Evolutionary conservation across 1,140 invertebrate genomes (phyloP), one percentile per base, ranked within the genome.

Genomic region (Neodiprion lecontei): DNA sequence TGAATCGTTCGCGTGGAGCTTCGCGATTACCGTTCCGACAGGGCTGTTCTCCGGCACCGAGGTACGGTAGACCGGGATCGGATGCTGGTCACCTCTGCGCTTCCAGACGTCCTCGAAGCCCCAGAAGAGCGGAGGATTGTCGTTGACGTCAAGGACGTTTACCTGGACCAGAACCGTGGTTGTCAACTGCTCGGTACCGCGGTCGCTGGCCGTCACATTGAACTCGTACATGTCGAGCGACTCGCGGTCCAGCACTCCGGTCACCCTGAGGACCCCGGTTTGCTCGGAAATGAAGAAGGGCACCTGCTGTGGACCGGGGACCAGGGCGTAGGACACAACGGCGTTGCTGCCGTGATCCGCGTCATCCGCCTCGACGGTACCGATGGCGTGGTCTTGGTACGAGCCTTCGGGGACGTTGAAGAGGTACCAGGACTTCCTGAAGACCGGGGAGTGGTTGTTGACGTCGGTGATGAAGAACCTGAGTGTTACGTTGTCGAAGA

Each of bases 401-500:
- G 90, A 89, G 1, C 95, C 94, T 88, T 98, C 96, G 17, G 93
- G 88, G 0, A 96, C 90, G 76, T 95, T 93, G 81, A 97, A 97
- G 14, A 91, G 93, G 84, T 97, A 98, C 90, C 92, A 94, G 1
- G 93, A 90, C 79, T 95, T 93, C 76, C 92, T 92, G 78, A 97
- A 98, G 67, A 92, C 91, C 0, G 96, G 96, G 14, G 93, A 91
- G 83, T 97, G 95, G 82, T 97, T 94, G 82, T 98, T 98, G 0
- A 96, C 91, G 85, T 97, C 96, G 76, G 92, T 91, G 0, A 97
- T 89, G 48, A 90, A 88, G 0, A 94, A 86, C 71, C 93, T 91
- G 1, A 97, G 87, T 53, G 91, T 91, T 3, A 95, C 91, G 67
- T 90, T 88, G 71, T 95, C 93, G 69, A 89, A 91, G 0, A 96